Conservation (phyloP, 2,888 invertebrate genomes). For the Cacoxenus indagator region DNA sequence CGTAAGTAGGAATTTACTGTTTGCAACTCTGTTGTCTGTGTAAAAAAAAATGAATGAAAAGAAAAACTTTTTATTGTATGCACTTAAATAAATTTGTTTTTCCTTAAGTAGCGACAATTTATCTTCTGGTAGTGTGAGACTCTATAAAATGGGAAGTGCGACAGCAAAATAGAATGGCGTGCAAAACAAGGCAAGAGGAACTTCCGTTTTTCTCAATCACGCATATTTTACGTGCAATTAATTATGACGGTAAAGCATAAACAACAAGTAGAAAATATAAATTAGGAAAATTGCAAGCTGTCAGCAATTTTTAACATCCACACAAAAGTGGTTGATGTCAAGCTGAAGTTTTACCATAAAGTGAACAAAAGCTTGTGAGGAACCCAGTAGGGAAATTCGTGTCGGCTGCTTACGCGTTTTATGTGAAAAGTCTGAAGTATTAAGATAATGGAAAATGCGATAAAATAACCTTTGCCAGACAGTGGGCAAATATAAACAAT, state of each 20-base stretch:
- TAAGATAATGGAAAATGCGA: too few species aligned
- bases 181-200: too few species aligned
- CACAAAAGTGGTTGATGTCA: neutral
- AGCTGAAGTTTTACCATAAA: too few species aligned
- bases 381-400: constrained; percentile 45
- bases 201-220: neutral
- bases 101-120: constrained; percentile 3
- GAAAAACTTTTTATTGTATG: constrained; percentile 5
- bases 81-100: constrained; percentile 8
- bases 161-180: too few species aligned
- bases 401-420: too few species aligned
- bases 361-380: neutral
- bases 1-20: constrained; percentile 70
- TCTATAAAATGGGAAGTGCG: too few species aligned
- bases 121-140: neutral
- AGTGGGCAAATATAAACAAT: too few species aligned
- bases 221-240: constrained; percentile 9
- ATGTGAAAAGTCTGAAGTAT: too few species aligned
- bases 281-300: constrained; percentile 45
- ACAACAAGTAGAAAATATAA: constrained; percentile 6
- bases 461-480: too few species aligned
- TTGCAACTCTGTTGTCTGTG: neutral
- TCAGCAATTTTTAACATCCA: constrained; percentile 43
- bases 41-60: neutral
- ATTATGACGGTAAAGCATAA: constrained; percentile 1